These are phyloP conservation scores for Drosophila dives DNA, from an alignment of 2,888 invertebrate species.

Conservation along the genomic window DNA sequence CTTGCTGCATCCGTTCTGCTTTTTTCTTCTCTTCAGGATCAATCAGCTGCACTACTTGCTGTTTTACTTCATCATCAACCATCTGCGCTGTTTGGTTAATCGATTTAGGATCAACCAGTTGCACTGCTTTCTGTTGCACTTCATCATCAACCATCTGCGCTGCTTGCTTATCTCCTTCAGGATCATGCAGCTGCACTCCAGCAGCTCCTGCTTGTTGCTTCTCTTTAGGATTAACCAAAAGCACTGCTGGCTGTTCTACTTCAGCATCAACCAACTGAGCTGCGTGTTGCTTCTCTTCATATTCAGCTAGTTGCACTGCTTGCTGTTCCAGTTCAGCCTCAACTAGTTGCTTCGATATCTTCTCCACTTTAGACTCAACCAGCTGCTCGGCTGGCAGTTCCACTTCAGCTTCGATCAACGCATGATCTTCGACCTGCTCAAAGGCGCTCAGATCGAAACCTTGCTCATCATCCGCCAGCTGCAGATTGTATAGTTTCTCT, in stretches of 20 bases:
- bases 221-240: not conserved
- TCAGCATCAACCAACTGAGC: not conserved
- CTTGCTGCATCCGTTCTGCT: not conserved
- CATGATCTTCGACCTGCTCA: conserved; percentile 53
- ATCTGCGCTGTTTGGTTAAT: not conserved
- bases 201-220: not conserved
- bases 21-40: not conserved
- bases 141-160: not conserved
- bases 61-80: not conserved
- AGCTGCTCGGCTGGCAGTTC: conserved; percentile 4
- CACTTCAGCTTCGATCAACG: not conserved
- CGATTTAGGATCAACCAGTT: no score
- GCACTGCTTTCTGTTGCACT: not conserved
- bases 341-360: not conserved
- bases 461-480: conserved; percentile 71
- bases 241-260: not conserved
- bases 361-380: not conserved
- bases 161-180: not conserved
- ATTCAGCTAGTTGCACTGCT: not conserved
- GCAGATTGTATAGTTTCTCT: conserved; percentile 73
- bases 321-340: not conserved
- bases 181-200: not conserved
- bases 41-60: not conserved
- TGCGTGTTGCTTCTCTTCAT: no score
- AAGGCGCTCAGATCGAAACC: conserved; percentile 78